Conservation (phyloP, 2,797 vertebrate species). For the Diplodus puntazzo region DNA sequence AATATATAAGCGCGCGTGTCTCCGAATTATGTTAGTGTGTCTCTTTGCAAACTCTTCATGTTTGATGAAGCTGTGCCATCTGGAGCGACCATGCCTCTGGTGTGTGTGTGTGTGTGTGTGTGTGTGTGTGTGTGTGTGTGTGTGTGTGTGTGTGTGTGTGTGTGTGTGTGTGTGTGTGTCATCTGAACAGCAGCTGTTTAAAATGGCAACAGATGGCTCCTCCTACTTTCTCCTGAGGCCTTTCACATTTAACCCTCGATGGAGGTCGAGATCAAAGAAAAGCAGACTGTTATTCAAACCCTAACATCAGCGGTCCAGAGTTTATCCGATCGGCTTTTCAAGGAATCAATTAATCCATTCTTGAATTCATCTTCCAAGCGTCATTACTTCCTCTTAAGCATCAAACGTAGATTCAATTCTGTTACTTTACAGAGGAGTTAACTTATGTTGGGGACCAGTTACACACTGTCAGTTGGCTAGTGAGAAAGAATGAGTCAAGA, state of each 20-base stretch:
- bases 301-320: neutral
- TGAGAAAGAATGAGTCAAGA: no score
- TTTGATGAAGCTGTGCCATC: constrained; percentile 54
- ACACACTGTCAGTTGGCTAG: no score
- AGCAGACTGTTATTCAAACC: neutral
- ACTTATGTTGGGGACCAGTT: no score
- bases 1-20: neutral
- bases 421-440: no score
- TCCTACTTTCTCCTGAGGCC: constrained; percentile 41
- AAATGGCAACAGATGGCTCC: constrained; percentile 56
- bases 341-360: neutral
- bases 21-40: constrained; percentile 6
- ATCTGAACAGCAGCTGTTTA: constrained; percentile 56
- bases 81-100: constrained; percentile 44
- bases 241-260: constrained; percentile 36
- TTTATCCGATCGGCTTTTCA: neutral
- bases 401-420: neutral
- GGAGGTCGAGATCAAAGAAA: neutral
- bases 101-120: constrained; percentile 28
- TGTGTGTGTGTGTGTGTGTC: constrained; percentile 16
- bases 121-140: constrained; percentile 24
- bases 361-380: neutral
- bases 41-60: constrained; percentile 39
- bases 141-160: constrained; percentile 24
- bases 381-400: neutral